These are phyloP conservation scores for Eugnorisma glareosa DNA, from an alignment of 2,888 invertebrate genomes.

Conservation along the genomic window DNA sequence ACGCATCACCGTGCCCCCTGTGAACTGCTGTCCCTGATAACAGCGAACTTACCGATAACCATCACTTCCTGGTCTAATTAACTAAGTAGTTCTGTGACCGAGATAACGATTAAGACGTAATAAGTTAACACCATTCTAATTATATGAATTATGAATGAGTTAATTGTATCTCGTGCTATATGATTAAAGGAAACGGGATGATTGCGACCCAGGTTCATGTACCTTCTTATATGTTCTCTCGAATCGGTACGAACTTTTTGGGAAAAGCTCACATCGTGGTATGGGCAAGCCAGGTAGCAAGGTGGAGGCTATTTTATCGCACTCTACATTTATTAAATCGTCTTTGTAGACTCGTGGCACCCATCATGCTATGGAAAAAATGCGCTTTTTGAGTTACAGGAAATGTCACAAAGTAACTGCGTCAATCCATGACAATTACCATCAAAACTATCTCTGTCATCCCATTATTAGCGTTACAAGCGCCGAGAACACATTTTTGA, in stretches of 20 bases:
- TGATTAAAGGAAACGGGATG: neutral
- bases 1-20: conserved; percentile 41
- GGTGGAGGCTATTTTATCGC: neutral
- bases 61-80: conserved; percentile 35
- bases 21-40: conserved; percentile 33
- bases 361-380: too few relatives aligned
- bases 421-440: neutral
- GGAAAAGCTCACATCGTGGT: neutral
- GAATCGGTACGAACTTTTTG: too few relatives aligned
- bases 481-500: conserved; percentile 17
- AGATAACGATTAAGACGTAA: conserved; percentile 40
- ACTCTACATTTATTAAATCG: neutral
- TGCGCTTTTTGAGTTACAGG: too few relatives aligned
- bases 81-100: conserved; percentile 33
- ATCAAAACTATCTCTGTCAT: conserved; percentile 6
- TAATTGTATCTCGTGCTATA: conserved; percentile 46
- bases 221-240: too few relatives aligned
- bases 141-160: conserved; percentile 26
- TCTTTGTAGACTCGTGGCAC: too few relatives aligned
- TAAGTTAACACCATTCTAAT: conserved; percentile 22
- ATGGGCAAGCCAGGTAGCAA: neutral
- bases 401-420: neutral
- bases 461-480: conserved; percentile 8
- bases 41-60: conserved; percentile 1
- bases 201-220: too few relatives aligned